Base-by-base conservation (phyloP, 2,888 invertebrate genomes). In the Synanthedon tipuliformis region DNA sequence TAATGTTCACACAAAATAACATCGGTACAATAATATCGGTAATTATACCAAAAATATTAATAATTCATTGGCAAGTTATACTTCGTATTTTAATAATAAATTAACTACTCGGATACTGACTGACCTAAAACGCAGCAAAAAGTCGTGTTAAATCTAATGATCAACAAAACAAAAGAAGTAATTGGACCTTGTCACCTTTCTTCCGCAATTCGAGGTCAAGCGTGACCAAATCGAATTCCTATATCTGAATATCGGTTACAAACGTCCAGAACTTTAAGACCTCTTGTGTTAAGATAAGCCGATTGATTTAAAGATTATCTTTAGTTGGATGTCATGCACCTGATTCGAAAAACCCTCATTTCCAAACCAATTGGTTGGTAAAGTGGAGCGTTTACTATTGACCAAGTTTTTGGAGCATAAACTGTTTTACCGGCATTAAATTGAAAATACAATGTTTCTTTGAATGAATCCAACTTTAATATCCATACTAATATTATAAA, bases 181-280 rank as follows among this genome's bases (percentile, higher is more conserved):
- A 78, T 74, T 68, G 65, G 65, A 71, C 62, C 72, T 69, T 66
- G 72, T 68, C 75, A 76, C 76, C 71, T 81, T 81, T 83, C 85
- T 85, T 85, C 84, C 82, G 81, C 69, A 75, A 75, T 59, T 62
- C 76, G 80, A 84, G 85, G 82, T 80, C 83, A 74, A 63, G 66
- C 81, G 80, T 82, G 82, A 81, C 82, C 73, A 67, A 71, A 64
- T 64, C 71, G 62, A 79, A 85, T 81, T 77, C 79, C 74, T 73
- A 66, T 56, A 64, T 63, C 61, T 59, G 66, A 74, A 71, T 74
- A 73, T 70, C 71, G 60, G 50, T 34, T 52, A 50, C 50, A 52
- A 50, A 59, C 55, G 51, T 48, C 53, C 54, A 63, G 58, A 62
- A 54, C 61, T 63, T 60, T 51, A 53, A 57, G 66, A 71, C 40